Evolutionary conservation across 2,113 vertebrate species (phyloP).

Genomic region (Engraulis encrasicolus): DNA sequence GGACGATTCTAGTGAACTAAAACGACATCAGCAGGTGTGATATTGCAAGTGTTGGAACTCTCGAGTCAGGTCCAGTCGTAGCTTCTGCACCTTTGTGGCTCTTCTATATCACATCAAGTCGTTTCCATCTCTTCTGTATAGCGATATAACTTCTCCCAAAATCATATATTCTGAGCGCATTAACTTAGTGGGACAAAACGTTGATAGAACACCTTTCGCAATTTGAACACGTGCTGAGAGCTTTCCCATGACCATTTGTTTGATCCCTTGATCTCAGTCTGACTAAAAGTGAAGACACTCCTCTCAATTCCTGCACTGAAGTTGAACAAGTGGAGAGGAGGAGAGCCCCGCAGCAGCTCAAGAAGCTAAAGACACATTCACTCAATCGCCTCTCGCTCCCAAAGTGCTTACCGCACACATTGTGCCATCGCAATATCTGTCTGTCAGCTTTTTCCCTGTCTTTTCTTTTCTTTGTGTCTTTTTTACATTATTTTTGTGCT

Average conservation of each 20-base stretch:
- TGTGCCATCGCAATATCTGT: neutral
- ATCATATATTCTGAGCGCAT: too few species aligned
- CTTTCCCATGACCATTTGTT: neutral
- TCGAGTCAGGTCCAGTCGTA: too few species aligned
- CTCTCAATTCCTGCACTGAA: conserved; percentile 1
- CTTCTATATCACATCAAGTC: too few species aligned
- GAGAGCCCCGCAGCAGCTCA: neutral
- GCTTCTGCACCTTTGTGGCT: too few species aligned
- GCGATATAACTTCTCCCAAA: too few species aligned
- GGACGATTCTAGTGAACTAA: too few species aligned
- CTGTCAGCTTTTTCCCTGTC: neutral
- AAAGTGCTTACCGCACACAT: neutral
- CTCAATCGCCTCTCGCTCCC: neutral
- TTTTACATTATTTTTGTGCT: too few species aligned
- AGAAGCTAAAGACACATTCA: neutral
- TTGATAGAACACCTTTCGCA: too few species aligned
- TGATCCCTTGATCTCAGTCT: neutral
- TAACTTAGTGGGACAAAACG: too few species aligned
- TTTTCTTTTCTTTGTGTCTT: neutral
- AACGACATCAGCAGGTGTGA: too few species aligned
- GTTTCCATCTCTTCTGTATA: too few species aligned
- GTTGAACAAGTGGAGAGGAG: neutral
- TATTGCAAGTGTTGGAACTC: too few species aligned
- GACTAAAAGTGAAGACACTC: neutral
- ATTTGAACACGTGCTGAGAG: neutral